Base-by-base conservation (phyloP, 2,113 vertebrate genomes). In the Dicentrarchus labrax region DNA sequence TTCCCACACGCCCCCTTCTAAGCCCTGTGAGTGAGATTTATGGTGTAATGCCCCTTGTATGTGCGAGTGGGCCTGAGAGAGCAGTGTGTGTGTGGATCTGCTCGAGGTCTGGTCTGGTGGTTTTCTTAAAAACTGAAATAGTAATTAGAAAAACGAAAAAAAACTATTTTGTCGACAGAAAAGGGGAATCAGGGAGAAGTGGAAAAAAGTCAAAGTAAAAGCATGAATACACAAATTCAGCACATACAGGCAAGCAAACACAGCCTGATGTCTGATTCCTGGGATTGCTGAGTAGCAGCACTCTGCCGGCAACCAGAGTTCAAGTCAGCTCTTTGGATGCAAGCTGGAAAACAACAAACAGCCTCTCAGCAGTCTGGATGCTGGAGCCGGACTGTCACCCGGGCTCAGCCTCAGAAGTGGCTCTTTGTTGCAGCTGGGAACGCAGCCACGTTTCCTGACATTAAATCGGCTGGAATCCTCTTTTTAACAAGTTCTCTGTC, bases 21-120 rank as follows among this genome's bases (percentile, higher is more conserved):
- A 93, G 92, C 93, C 89, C 82, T 54, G 84, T 85, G 89, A 93
- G 84, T 88, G 77, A 95, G 93, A 95, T 94, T 93, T 94, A 96
- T 90, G 92, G 87, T 88, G 83, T 83, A 87, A 89, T 90, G 86
- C 72, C 73, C 67, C 16, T 78, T 84, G 90, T 87, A 72, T 89
- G 83, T 76, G 70, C 70, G 57, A 69, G 64, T 43, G 65, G 78
- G 78, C 70, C 50, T 70, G 76, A 73, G 60, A 53, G 53, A 62
- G 83, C 19, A 51, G 65, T 53, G 68, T 78, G 68, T 78, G 62
- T 76, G 62, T 80, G 43, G 64, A 79, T 70, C 53, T 70, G 68
- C 60, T 47, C 64, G 30, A 86, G 36, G 73, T 76, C 57, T 68
- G 48, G n/a, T 69, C 19, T 22, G n/a, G 30, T 30, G 30, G 30